Evolutionary conservation across 2,113 vertebrate species (phyloP).

Genomic region (Turnix velox): DNA sequence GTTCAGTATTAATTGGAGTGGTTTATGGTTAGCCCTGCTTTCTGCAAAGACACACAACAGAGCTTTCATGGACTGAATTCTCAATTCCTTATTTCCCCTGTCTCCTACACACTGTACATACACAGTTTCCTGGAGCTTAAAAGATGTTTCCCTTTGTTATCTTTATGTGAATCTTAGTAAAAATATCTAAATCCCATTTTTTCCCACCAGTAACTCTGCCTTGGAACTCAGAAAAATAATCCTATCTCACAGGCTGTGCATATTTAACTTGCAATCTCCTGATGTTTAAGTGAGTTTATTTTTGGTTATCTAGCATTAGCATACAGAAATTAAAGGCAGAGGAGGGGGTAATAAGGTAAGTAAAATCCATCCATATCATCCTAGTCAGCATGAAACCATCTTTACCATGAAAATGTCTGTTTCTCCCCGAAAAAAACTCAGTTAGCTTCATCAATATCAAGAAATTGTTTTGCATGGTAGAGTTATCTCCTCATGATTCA

Average conservation of each 20-base stretch:
- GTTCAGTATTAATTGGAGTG: neutral
- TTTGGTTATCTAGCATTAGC: neutral
- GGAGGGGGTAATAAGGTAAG: rapidly evolving
- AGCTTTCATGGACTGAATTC: neutral
- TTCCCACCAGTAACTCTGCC: neutral
- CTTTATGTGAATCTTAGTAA: neutral
- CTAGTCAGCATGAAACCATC: neutral
- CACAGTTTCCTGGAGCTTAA: neutral
- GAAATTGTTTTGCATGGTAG: neutral
- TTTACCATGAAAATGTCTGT: neutral
- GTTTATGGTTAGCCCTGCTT: neutral
- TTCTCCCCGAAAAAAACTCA: neutral
- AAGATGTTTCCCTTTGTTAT: neutral
- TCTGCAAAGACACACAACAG: neutral
- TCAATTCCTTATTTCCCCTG: constrained; percentile 1
- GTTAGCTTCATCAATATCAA: neutral
- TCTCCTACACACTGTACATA: neutral
- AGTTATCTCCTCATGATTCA: neutral
- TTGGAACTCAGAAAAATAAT: neutral
- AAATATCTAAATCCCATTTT: neutral
- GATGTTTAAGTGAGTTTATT: neutral
- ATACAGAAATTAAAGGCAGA: neutral
- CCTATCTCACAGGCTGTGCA: neutral
- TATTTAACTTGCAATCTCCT: neutral
- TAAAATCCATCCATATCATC: neutral